Conservation (phyloP, 1,140 invertebrate genomes). For the Drosophila athabasca region DNA sequence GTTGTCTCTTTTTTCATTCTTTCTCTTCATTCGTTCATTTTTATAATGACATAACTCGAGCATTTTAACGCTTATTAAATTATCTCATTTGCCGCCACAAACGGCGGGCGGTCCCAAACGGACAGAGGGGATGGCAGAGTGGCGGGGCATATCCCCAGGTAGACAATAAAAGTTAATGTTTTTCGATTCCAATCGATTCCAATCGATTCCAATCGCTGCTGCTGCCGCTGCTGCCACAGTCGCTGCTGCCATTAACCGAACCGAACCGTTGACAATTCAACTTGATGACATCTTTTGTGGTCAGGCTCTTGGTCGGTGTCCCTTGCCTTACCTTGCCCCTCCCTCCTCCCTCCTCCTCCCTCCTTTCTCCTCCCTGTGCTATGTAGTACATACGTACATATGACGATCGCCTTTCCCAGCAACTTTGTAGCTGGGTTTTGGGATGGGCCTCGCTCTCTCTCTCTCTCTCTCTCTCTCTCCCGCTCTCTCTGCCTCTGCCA, state of each 20-base stretch:
- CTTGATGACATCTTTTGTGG: slow-evolving; percentile 77
- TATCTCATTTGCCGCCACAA: slow-evolving; percentile 81
- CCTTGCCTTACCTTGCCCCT: not conserved
- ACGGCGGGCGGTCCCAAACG: slow-evolving; percentile 66
- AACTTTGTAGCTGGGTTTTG: slow-evolving; percentile 23
- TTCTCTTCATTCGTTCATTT: slow-evolving; percentile 69
- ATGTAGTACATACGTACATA: not conserved
- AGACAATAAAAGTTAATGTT: slow-evolving; percentile 77
- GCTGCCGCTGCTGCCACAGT: not conserved
- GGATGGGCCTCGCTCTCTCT: too few relatives aligned
- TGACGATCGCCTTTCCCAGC: slow-evolving; percentile 13
- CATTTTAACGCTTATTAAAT: slow-evolving; percentile 84
- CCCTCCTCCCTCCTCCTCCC: not conserved
- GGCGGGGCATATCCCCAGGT: slow-evolving; percentile 44
- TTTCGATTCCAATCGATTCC: slow-evolving; percentile 38
- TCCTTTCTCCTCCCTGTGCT: not conserved
- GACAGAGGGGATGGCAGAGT: not conserved
- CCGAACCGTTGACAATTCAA: slow-evolving; percentile 60
- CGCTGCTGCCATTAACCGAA: slow-evolving; percentile 48
- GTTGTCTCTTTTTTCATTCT: slow-evolving; percentile 54
- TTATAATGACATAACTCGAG: slow-evolving; percentile 84
- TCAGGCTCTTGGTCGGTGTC: slow-evolving; percentile 5
- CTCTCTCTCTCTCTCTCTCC: too few relatives aligned
- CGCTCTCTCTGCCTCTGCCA: too few relatives aligned
- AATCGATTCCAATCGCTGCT: slow-evolving; percentile 16